Percentiles rank a stretch among this genome's conserved stretches.
Evolutionary conservation across 2,797 vertebrate genomes (phyloP).

Genomic region (Eremophila alpestris): DNA sequence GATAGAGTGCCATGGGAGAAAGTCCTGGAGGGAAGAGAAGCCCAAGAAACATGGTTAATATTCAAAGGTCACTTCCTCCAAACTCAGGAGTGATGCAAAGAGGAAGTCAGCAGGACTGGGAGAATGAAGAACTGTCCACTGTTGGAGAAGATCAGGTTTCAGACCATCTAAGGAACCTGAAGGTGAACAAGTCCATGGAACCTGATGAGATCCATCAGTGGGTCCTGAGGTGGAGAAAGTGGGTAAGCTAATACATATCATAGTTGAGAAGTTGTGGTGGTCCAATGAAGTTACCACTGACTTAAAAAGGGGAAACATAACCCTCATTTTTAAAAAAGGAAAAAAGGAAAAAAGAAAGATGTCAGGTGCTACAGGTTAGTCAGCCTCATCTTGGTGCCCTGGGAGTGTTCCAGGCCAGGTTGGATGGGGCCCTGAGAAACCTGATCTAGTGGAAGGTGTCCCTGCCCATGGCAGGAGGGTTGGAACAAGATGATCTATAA

Average conservation of each 20-base stretch:
- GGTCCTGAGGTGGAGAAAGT: background rate
- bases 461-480: background rate
- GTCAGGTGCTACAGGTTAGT: background rate
- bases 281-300: background rate
- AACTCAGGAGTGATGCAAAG: background rate
- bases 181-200: background rate
- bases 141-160: background rate
- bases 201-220: background rate
- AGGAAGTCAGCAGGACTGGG: background rate
- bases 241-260: background rate
- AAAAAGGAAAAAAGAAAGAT: background rate
- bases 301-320: background rate
- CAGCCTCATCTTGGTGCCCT: background rate
- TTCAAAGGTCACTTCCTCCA: background rate
- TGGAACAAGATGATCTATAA: background rate
- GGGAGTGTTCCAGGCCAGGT: background rate
- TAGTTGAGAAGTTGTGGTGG: background rate
- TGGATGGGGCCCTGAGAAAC: background rate
- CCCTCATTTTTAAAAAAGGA: background rate
- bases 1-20: background rate
- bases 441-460: background rate
- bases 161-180: background rate
- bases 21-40: background rate
- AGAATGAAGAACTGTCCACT: background rate
- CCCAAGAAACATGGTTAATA: background rate